These are phyloP conservation scores for Sinotaia quadrata DNA, from an alignment of 2,888 invertebrate genomes.

Conservation along the genomic window DNA sequence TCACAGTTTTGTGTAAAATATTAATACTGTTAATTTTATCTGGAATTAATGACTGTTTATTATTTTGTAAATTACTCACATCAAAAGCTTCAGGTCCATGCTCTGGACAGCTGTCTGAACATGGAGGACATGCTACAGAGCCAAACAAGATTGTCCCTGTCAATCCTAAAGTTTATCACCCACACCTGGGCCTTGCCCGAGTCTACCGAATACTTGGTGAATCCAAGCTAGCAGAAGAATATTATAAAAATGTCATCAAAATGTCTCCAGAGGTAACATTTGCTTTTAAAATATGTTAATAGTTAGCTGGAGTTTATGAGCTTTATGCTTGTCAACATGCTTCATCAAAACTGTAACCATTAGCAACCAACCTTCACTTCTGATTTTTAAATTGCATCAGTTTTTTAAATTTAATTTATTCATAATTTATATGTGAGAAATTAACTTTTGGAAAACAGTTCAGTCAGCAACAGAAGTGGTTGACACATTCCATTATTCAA, in stretches of 20 bases:
- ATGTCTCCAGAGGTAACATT: constrained; percentile 68
- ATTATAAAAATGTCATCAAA: constrained; percentile 65
- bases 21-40: too few species aligned
- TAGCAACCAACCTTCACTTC: not conserved
- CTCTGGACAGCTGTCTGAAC: too few species aligned
- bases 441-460: too few species aligned
- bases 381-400: not conserved
- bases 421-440: too few species aligned
- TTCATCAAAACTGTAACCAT: not conserved
- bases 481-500: too few species aligned
- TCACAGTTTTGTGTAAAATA: too few species aligned
- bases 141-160: constrained; percentile 50
- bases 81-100: too few species aligned
- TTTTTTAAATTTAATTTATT: too few species aligned
- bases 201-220: constrained; percentile 57
- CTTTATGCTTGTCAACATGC: not conserved
- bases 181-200: constrained; percentile 67
- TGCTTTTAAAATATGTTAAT: not conserved
- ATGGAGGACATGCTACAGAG: too few species aligned
- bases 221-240: constrained; percentile 62
- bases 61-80: too few species aligned
- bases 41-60: too few species aligned
- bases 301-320: not conserved
- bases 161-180: constrained; percentile 63
- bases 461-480: too few species aligned